Conservation (phyloP, 2,797 vertebrate species). For the Sphaeramia orbicularis region DNA sequence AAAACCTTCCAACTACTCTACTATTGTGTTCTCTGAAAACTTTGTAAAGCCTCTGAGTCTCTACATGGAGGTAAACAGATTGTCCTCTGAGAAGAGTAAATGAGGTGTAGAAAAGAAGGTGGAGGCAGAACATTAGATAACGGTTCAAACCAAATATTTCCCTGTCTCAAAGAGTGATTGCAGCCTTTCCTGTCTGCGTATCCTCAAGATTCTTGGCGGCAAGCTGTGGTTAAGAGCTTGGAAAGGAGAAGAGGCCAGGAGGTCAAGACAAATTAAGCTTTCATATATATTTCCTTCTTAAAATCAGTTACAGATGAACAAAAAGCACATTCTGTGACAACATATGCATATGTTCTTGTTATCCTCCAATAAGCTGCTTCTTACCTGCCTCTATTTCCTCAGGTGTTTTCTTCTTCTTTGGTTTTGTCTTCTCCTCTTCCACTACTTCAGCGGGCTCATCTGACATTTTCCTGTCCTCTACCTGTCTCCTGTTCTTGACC, state of each 20-base stretch:
- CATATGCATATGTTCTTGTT: too few relatives aligned
- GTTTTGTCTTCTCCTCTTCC: slow-evolving; percentile 50
- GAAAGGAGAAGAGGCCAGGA: slow-evolving; percentile 12
- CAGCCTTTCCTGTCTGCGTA: slow-evolving; percentile 39
- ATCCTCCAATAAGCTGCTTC: slow-evolving; percentile 12
- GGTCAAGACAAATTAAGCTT: not conserved
- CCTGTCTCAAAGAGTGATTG: slow-evolving; percentile 37
- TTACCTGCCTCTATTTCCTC: slow-evolving; percentile 81
- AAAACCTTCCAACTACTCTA: not conserved
- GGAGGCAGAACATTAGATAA: slow-evolving; percentile 28
- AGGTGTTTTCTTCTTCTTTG: slow-evolving; percentile 81
- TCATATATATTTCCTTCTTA: too few relatives aligned
- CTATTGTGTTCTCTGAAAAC: not conserved
- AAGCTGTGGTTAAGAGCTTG: slow-evolving; percentile 13
- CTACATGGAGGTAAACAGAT: not conserved
- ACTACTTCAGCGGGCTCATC: slow-evolving; percentile 57
- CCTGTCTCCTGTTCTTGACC: not conserved
- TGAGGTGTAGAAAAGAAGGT: not conserved
- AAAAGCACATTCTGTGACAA: not conserved
- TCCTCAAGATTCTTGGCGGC: slow-evolving; percentile 28
- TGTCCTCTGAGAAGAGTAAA: not conserved
- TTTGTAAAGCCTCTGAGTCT: not conserved
- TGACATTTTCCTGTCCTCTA: slow-evolving; percentile 42
- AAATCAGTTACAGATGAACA: not conserved
- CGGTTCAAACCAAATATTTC: slow-evolving; percentile 31